Evolutionary conservation across 2,888 invertebrate genomes (phyloP).

Genomic region (Nomada fucata): DNA sequence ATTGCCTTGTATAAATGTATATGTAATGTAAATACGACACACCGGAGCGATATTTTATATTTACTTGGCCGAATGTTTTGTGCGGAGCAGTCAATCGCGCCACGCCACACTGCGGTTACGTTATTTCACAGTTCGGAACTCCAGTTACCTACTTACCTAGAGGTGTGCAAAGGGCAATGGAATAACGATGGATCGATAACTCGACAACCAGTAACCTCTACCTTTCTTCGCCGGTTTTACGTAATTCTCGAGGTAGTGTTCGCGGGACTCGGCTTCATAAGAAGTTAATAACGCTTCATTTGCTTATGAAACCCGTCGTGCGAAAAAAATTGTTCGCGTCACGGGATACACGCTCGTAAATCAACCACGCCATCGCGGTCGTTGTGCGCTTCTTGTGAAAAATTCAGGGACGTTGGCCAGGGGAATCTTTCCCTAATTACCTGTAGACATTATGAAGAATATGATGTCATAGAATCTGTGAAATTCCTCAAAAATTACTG

Average conservation of each 20-base stretch:
- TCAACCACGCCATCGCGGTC: constrained; percentile 24
- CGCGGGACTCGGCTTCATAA: constrained; percentile 38
- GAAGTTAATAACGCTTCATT: constrained; percentile 63
- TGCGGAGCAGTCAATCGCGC: constrained; percentile 20
- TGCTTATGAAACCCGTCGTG: constrained; percentile 46
- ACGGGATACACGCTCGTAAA: constrained; percentile 45
- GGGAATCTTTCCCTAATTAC: background rate
- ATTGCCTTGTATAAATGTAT: background rate
- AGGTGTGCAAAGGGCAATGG: constrained; percentile 59
- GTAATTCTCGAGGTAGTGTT: constrained; percentile 57
- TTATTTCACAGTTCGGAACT: constrained; percentile 57
- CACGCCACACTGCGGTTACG: constrained; percentile 32
- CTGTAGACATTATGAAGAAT: no score
- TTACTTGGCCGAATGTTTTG: background rate
- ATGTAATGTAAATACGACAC: background rate
- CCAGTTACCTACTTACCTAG: constrained; percentile 66
- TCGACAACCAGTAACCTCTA: constrained; percentile 54
- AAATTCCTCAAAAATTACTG: background rate
- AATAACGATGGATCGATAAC: constrained; percentile 68
- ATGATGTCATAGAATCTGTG: background rate
- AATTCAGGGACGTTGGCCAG: constrained; percentile 18
- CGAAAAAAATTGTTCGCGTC: constrained; percentile 53
- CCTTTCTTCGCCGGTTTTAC: constrained; percentile 46
- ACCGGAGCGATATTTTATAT: background rate
- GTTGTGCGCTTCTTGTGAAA: constrained; percentile 31